Evolutionary conservation across 1,140 invertebrate genomes (phyloP).

Genomic region (Metaphire vulgaris): DNA sequence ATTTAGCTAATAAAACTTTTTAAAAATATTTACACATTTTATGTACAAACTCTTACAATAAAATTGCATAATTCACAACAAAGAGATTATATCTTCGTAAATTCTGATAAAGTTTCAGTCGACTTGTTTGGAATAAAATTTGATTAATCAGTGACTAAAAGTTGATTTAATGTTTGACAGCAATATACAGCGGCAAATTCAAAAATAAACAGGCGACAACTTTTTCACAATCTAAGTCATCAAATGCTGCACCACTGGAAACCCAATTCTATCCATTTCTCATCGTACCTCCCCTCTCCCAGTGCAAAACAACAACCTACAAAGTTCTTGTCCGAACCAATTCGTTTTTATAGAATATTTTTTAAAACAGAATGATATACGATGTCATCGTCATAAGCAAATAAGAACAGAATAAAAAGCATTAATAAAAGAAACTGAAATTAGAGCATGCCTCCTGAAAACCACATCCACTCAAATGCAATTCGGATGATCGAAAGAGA

Average conservation of each 20-base stretch:
- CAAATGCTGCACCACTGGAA: background rate
- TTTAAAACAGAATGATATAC: too few species aligned
- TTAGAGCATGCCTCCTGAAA: too few species aligned
- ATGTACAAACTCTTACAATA: background rate
- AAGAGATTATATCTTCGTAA: background rate
- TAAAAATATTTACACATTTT: background rate
- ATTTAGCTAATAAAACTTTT: background rate
- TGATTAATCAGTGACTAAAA: background rate
- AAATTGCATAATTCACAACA: background rate
- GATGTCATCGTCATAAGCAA: too few species aligned
- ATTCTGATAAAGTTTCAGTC: background rate
- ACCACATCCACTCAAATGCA: too few species aligned
- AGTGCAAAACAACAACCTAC: too few species aligned
- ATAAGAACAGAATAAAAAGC: too few species aligned
- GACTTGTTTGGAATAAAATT: background rate
- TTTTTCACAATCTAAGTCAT: background rate
- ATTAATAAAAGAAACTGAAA: too few species aligned
- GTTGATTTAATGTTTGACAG: background rate
- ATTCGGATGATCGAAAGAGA: too few species aligned
- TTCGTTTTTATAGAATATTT: too few species aligned
- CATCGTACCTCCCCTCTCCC: too few species aligned
- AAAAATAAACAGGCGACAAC: background rate
- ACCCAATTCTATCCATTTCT: too few species aligned
- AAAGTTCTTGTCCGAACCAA: too few species aligned
- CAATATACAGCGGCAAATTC: background rate